A percentile compares a stretch with the other conserved stretches of the same genome.
Conservation (phyloP, 2,113 vertebrate species). For the Podiceps cristatus region DNA sequence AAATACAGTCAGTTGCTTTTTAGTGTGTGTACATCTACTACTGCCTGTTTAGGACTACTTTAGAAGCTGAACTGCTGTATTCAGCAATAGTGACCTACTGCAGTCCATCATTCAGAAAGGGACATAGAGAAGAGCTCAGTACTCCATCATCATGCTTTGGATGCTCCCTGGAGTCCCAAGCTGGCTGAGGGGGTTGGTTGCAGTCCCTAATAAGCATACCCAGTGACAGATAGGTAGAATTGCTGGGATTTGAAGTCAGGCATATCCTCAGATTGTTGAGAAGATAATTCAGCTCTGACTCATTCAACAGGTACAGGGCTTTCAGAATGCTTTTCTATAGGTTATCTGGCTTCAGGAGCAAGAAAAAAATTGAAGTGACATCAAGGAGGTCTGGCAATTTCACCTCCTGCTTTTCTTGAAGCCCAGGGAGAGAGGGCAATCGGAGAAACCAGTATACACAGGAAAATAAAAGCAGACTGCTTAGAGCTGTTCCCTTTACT, state of each 20-base stretch:
- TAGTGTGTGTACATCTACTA: not conserved
- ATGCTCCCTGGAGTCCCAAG: not conserved
- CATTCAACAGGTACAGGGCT: not conserved
- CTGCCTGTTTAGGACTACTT: not conserved
- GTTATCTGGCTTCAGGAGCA: not conserved
- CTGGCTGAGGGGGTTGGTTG: not conserved
- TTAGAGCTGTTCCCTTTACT: not conserved
- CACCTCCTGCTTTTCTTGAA: not conserved
- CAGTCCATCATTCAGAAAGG: not conserved
- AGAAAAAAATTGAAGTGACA: not conserved
- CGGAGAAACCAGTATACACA: not conserved
- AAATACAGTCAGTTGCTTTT: not conserved
- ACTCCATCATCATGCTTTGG: not conserved
- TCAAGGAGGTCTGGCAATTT: not conserved
- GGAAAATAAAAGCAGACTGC: not conserved
- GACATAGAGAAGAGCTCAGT: not conserved
- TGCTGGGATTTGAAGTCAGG: not conserved
- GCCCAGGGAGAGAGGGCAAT: not conserved
- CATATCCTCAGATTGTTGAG: not conserved
- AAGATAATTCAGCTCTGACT: not conserved
- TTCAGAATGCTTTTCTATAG: not conserved
- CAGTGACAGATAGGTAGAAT: not conserved
- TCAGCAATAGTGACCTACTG: not conserved
- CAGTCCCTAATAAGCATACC: not conserved
- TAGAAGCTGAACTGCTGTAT: not conserved